Evolutionary conservation across 2,888 invertebrate genomes (phyloP).

Genomic region (Lasius platythorax): DNA sequence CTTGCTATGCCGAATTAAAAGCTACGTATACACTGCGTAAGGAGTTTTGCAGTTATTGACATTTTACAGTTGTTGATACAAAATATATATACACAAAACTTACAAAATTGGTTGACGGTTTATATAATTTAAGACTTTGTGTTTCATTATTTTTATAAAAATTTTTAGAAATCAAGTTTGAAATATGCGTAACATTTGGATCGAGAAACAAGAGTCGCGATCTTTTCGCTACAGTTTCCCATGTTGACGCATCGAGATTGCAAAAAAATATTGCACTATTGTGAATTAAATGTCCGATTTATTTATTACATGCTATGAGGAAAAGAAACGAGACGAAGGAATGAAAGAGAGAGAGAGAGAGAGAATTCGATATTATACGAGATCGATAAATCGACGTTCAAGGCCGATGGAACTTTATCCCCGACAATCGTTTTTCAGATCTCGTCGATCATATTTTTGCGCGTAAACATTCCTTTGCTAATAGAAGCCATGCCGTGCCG

Average conservation of each 20-base stretch:
- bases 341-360: background rate
- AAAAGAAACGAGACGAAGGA: background rate
- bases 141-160: background rate
- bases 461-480: background rate
- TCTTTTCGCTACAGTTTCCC: background rate
- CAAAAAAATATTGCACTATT: conserved; percentile 19
- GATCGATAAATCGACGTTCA: conserved; percentile 28
- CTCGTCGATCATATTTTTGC: conserved; percentile 5
- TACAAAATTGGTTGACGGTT: background rate
- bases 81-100: background rate
- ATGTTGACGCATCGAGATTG: conserved; percentile 1
- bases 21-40: background rate
- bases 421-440: background rate
- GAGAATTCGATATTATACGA: background rate
- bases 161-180: background rate
- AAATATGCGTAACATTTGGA: background rate
- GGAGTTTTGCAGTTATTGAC: background rate
- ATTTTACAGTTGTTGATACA: background rate
- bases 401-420: background rate
- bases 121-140: background rate
- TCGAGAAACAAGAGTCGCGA: background rate
- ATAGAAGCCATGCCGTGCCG: conserved; percentile 53
- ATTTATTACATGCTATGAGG: background rate
- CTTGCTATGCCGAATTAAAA: conserved; percentile 7
- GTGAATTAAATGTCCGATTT: conserved; percentile 4